These are phyloP conservation scores for Caradrina clavipalpis DNA, from an alignment of 2,888 invertebrate species.

Conservation along the genomic window DNA sequence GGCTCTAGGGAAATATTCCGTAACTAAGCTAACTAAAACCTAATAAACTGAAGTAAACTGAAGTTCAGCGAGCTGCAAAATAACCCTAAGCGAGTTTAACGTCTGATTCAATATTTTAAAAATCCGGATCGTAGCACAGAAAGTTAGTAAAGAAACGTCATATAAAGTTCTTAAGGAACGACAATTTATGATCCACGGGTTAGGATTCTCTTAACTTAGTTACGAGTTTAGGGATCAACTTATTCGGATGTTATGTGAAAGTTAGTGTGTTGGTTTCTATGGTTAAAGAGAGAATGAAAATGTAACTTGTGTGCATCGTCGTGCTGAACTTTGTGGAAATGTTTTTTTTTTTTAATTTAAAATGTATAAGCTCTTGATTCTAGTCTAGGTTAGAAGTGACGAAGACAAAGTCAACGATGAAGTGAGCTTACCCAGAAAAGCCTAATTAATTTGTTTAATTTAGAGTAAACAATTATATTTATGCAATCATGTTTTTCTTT, in stretches of 20 bases:
- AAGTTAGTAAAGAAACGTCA: conserved; percentile 23
- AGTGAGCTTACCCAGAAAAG: no score
- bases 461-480: no score
- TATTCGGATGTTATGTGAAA: conserved; percentile 33
- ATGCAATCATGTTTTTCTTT: no score
- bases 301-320: not conserved
- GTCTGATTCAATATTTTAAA: conserved; percentile 14
- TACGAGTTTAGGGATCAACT: conserved; percentile 45
- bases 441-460: no score
- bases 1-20: conserved; percentile 7
- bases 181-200: conserved; percentile 42
- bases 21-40: conserved; percentile 5
- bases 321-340: not conserved
- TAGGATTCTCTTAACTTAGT: conserved; percentile 41
- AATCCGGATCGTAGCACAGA: conserved; percentile 8
- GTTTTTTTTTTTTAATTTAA: no score
- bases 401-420: no score
- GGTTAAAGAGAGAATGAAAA: conserved; percentile 35
- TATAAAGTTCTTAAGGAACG: conserved; percentile 29
- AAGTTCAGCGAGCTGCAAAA: not conserved
- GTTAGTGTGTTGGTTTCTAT: conserved; percentile 24
- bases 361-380: no score
- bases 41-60: conserved; percentile 6
- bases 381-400: no score
- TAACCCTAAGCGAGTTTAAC: conserved; percentile 18